Evolutionary conservation across 2,113 vertebrate species (phyloP).

Genomic region (Electrona antarctica): DNA sequence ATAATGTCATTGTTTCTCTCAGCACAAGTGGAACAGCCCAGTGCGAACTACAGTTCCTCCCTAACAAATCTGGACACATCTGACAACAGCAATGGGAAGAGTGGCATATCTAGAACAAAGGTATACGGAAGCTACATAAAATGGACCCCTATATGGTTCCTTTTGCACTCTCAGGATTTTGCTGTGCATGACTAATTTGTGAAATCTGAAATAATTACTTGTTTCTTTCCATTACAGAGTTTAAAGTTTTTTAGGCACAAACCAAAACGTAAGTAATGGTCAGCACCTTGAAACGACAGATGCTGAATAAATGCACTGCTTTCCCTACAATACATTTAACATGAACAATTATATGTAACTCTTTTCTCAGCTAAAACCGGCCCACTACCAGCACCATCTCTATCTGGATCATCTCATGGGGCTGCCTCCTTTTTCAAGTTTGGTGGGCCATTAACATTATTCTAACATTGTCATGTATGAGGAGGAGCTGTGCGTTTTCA

Average conservation of each 20-base stretch:
- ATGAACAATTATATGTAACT: neutral
- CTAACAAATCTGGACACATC: slow-evolving; percentile 38
- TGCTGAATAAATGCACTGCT: neutral
- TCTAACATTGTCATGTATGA: no score
- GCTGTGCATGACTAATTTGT: neutral
- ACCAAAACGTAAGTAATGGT: slow-evolving; percentile 66
- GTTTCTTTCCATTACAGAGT: slow-evolving; percentile 59
- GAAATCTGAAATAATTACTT: neutral
- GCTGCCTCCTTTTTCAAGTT: slow-evolving; percentile 60
- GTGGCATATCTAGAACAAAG: slow-evolving; percentile 58
- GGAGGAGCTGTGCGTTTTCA: no score
- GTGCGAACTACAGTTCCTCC: slow-evolving; percentile 10
- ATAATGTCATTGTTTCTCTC: slow-evolving; percentile 9
- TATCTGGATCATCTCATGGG: slow-evolving; percentile 25
- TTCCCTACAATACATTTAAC: neutral
- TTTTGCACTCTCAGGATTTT: no score
- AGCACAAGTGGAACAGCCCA: slow-evolving; percentile 28
- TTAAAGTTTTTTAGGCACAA: slow-evolving; percentile 72
- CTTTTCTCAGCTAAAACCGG: slow-evolving; percentile 52
- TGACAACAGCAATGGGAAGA: slow-evolving; percentile 52
- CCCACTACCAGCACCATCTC: slow-evolving; percentile 26
- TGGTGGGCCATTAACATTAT: slow-evolving; percentile 49
- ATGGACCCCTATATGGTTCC: neutral
- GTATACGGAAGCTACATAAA: slow-evolving; percentile 29
- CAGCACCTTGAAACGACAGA: neutral